phyloP scores from a whole-genome alignment of 2,113 vertebrate species.

The Pelecanoides urinatrix region DNA sequence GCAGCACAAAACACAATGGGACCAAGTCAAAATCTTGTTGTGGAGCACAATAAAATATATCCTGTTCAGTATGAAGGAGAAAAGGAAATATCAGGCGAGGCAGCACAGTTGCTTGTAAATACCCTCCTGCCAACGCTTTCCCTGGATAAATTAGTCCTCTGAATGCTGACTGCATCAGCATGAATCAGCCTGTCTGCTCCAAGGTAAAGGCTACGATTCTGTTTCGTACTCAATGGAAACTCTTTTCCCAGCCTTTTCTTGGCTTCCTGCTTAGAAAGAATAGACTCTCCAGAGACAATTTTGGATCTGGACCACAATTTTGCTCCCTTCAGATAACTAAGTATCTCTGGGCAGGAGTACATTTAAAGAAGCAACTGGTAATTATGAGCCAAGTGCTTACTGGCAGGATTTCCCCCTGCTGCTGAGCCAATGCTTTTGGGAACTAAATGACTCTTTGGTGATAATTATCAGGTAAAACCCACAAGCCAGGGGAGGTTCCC shows the following conservation, averaged over 20 bases:
- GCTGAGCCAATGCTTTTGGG: constrained; percentile 35
- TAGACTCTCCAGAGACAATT: constrained; percentile 37
- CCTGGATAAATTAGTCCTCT: background rate
- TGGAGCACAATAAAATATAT: background rate
- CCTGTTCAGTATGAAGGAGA: background rate
- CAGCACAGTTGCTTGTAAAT: background rate
- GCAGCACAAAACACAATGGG: background rate
- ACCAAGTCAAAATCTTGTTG: background rate
- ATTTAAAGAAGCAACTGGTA: constrained; percentile 48
- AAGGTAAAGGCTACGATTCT: background rate
- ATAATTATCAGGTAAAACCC: constrained; percentile 39
- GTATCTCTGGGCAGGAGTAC: constrained; percentile 50
- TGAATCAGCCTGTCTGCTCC: constrained; percentile 4
- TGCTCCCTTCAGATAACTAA: constrained; percentile 38
- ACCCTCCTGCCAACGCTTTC: background rate
- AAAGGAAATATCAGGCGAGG: background rate
- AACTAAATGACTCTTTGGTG: constrained; percentile 27
- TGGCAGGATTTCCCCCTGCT: constrained; percentile 60
- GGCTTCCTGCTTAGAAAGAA: constrained; percentile 50
- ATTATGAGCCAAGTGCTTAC: constrained; percentile 50
- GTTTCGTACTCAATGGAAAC: background rate
- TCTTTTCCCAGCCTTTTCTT: constrained; percentile 5
- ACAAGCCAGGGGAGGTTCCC: constrained; percentile 17
- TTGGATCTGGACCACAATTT: constrained; percentile 24
- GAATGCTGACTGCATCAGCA: background rate